Evolutionary conservation across 2,113 vertebrate genomes (phyloP), one percentile per base, ranked within the genome.

Genomic region (Sorex araneus): DNA sequence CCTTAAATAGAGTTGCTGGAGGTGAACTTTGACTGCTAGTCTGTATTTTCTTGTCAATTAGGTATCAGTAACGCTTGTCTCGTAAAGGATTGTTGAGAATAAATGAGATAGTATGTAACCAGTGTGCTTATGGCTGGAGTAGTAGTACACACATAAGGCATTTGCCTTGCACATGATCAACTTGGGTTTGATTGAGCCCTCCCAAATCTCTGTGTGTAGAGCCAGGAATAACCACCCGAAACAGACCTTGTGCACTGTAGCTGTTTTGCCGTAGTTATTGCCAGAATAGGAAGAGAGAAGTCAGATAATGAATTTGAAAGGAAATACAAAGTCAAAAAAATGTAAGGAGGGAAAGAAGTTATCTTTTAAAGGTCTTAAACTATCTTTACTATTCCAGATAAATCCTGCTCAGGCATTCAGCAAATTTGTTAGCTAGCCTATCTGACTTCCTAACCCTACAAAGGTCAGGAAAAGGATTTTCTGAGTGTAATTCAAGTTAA

Each of bases 281-380:
- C 27, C 27, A 60, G 6, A 19, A 60, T 19, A 60, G 57, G 27
- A 32, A 16, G 30, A 3, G 15, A 74, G 74, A 25, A 75, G 57
- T 71, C 11, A 66, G 69, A 10, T 87, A n/a, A 81, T 67, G 90
- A 57, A 76, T 90, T 45, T 84, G 36, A 87, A 87, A 83, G 79
- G 19, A 25, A 85, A 28, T 93, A 86, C 74, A 34, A 28, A 69
- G n/a, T 0, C 5, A 54, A 30, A 71, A 82, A 50, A 82, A 36
- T 70, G 78, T 23, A 18, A 84, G 27, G 54, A 12, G 9, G 47
- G 10, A 66, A 85, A 86, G 36, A 94, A 32, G 16, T 36, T 74
- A 30, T 80, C 54, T 88, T 94, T 88, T 54, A 63, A 69, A 85
- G 90, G 34, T 92, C 67, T 88, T 63, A 84, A 73, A 76, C n/a